Base-by-base conservation (phyloP, 2,113 vertebrate species). In the Odontophorus gujanensis region DNA sequence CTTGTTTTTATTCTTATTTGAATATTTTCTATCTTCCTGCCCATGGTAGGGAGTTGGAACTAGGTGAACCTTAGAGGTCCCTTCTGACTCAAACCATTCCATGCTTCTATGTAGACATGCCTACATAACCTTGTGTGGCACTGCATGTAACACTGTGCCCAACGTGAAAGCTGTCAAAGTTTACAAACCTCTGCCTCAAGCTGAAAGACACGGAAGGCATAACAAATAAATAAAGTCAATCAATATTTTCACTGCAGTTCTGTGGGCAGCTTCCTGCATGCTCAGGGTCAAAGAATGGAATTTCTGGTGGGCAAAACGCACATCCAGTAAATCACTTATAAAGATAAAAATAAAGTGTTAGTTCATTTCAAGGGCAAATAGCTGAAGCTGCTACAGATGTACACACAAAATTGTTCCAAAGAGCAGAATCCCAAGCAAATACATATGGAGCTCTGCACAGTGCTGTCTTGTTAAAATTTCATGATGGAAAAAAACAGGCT, bases 401-500 rank as follows among this genome's bases (percentile, higher is more conserved):
- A 48, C 68, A 66, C 42, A 58, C 30, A 34, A 22, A 89, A 71
- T 85, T 85, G 67, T 74, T 95, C 74, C 55, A 67, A 47, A 81
- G 34, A 81, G 67, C 26, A 81, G 63, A 85, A 73, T 67, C 72
- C 21, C 32, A 77, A 9, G 76, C 32, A 74, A 87, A 40, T 38
- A 67, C 34, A 65, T 81, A 38, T 72, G 32, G 61, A 83, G 50
- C 47, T 83, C 67, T 43, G 25, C 40, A 63, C 7, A 34, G 40
- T 47, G 62, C 28, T 71, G 51, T 19, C 45, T 36, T 57, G 42
- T 93, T 91, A 88, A 90, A 42, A 83, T 91, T 85, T 95, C 55
- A 93, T 84, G 62, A 86, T 6, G 51, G 84, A 94, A 95, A 95
- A 76, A 78, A 40, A 0, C 25, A 61, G 85, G 48, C 7, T 83